Conservation (phyloP, 2,888 invertebrate species). For the Helleia helle region DNA sequence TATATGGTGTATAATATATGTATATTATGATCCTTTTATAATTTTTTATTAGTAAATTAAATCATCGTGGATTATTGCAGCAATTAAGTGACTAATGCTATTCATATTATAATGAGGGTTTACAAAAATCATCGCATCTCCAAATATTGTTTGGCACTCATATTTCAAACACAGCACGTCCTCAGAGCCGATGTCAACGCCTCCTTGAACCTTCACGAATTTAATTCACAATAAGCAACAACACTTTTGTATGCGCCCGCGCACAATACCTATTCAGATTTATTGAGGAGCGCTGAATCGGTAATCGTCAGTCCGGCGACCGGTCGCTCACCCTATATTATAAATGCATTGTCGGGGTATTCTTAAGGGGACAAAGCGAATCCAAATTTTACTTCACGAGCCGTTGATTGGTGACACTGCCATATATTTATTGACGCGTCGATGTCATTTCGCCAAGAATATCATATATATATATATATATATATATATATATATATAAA, state of each 20-base stretch:
- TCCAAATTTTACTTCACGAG: constrained; percentile 26
- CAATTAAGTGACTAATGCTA: too few species aligned
- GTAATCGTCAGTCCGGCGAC: constrained; percentile 38
- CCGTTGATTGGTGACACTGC: too few species aligned
- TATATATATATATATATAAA: too few species aligned
- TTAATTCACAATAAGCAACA: constrained; percentile 45
- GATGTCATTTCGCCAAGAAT: too few species aligned
- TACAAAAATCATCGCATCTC: not conserved
- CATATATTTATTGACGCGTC: constrained; percentile 10
- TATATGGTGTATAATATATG: too few species aligned
- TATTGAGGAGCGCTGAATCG: constrained; percentile 50
- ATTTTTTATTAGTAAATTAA: too few species aligned
- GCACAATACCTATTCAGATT: constrained; percentile 61
- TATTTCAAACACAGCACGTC: constrained; percentile 25
- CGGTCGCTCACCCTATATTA: constrained; percentile 52
- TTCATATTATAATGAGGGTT: too few species aligned
- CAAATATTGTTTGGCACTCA: constrained; percentile 13
- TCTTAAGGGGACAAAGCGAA: constrained; percentile 29
- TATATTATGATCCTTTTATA: too few species aligned
- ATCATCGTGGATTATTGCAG: too few species aligned
- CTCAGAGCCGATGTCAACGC: constrained; percentile 46
- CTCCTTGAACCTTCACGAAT: constrained; percentile 47
- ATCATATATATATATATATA: too few species aligned
- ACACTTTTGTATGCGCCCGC: constrained; percentile 53
- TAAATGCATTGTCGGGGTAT: constrained; percentile 33